Evolutionary conservation across 2,888 invertebrate species (phyloP), one percentile per base, ranked within the genome.

Genomic region (Deladenus siricidicola): DNA sequence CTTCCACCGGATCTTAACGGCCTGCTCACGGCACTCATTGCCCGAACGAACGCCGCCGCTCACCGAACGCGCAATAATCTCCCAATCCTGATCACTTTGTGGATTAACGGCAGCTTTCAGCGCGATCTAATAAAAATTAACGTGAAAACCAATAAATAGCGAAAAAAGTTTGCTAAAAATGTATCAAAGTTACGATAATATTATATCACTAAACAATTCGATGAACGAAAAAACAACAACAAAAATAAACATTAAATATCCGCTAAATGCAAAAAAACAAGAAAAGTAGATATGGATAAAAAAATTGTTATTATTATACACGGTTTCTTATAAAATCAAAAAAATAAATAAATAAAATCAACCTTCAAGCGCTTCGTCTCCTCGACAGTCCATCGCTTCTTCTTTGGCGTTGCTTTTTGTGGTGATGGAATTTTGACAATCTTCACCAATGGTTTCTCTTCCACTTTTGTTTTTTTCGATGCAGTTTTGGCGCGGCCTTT

Each of bases 71-170:
- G 58, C 58, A 2, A 57, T 54, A 3, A 26, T 29, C 28, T 55
- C 58, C 58, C 58, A 57, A 30, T 57, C 52, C 21, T 58, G 34
- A 17, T 58, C 56, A 21, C 29, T 29, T 26, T 39, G 50, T 19
- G 58, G 58, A 51, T 57, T 57, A 10, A 26, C 58, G 30, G 54
- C 56, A 4, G 50, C 34, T 10, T 54, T 54, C 8, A 57, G 58
- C 8, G 58, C 29, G 10, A 21, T 54, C 58, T 57, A 19, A 57
- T 21, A 24, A 55, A 56, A 8, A 4, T 19, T 29, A 4, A 52
- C 17, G 2, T 50, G 26, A 19, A 52, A 52, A 4, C 17, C 10
- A 1, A 23, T n/a, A n/a, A n/a, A n/a, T n/a, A n/a, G n/a, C n/a
- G n/a, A n/a, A n/a, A n/a, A n/a, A n/a, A n/a, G n/a, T n/a, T n/a